A percentile compares a stretch with the other conserved stretches of the same genome.
Conservation (phyloP, 2,888 invertebrate species). For the Mythimna albipuncta region DNA sequence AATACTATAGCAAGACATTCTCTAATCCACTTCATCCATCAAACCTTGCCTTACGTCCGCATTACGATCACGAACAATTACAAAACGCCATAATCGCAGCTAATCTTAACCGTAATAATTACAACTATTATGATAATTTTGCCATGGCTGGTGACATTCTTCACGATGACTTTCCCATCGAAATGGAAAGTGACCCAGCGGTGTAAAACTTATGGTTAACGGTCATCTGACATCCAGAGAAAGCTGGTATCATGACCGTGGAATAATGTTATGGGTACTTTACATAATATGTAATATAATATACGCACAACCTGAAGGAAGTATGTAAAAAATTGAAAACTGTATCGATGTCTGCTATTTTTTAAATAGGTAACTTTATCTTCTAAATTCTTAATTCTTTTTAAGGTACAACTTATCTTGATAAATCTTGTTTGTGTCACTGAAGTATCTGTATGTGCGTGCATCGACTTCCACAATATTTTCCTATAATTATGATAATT, state of each 20-base stretch:
- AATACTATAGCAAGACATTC: neutral
- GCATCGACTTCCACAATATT: too few species aligned
- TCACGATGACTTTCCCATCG: slow-evolving; percentile 54
- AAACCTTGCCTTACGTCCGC: slow-evolving; percentile 29
- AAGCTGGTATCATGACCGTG: slow-evolving; percentile 40
- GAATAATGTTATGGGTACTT: neutral
- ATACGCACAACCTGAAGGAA: too few species aligned
- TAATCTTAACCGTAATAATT: slow-evolving; percentile 52
- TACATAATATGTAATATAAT: too few species aligned
- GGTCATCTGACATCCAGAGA: slow-evolving; percentile 37
- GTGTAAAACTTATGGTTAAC: slow-evolving; percentile 46
- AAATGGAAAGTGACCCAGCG: slow-evolving; percentile 55
- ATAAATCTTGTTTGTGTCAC: too few species aligned
- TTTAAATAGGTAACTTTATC: too few species aligned
- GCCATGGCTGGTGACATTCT: slow-evolving; percentile 47
- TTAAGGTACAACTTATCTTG: too few species aligned
- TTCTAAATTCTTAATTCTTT: too few species aligned
- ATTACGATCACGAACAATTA: slow-evolving; percentile 39
- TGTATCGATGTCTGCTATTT: too few species aligned
- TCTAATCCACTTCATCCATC: neutral
- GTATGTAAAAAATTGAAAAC: too few species aligned
- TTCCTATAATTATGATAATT: too few species aligned
- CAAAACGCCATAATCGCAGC: slow-evolving; percentile 40
- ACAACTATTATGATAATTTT: slow-evolving; percentile 41
- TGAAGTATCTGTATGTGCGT: too few species aligned